phyloP scores from a whole-genome alignment of 2,888 invertebrate species.

The Noctuana brunneofusca region DNA sequence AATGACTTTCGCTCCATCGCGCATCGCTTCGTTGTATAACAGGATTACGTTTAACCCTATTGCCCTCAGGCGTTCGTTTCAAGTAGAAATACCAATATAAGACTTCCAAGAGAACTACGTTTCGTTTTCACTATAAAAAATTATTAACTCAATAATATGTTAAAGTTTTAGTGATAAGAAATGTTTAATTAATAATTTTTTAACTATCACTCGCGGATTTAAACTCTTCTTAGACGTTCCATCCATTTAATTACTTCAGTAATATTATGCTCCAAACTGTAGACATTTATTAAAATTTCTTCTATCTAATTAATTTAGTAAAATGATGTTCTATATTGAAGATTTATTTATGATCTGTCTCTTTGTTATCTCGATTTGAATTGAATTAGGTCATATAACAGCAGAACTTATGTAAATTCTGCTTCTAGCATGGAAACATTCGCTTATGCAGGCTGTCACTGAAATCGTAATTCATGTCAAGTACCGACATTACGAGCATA shows the following conservation, averaged over 20 bases:
- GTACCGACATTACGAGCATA: background rate
- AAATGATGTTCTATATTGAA: too few relatives aligned
- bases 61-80: constrained; percentile 7
- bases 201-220: too few relatives aligned
- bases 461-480: background rate
- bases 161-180: background rate
- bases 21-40: constrained; percentile 21
- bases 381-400: too few relatives aligned
- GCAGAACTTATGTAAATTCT: too few relatives aligned
- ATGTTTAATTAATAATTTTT: too few relatives aligned
- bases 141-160: background rate
- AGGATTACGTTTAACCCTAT: constrained; percentile 22
- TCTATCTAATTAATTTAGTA: too few relatives aligned
- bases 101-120: background rate
- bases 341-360: too few relatives aligned
- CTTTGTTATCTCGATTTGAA: too few relatives aligned
- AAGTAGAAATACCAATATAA: background rate
- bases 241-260: too few relatives aligned
- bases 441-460: background rate
- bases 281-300: too few relatives aligned
- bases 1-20: constrained; percentile 10
- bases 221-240: too few relatives aligned
- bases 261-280: too few relatives aligned
- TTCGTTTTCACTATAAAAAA: background rate
- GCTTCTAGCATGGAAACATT: background rate